Evolutionary conservation across 2,888 invertebrate species (phyloP), one percentile per base, ranked within the genome.

Genomic region (Deroplatys truncata): DNA sequence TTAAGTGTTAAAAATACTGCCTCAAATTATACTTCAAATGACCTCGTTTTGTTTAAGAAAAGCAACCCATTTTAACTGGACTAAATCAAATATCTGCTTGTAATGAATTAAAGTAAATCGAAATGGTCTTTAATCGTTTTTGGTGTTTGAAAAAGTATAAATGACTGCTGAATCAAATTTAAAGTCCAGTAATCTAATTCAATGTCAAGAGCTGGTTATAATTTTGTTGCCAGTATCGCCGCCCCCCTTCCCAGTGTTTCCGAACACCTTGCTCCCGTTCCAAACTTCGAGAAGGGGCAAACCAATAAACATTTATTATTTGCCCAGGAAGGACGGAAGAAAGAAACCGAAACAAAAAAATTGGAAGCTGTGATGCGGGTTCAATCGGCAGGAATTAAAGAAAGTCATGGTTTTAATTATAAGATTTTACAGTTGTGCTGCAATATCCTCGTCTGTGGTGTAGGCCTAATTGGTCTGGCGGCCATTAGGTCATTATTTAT

Each of bases 341-440:
- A 56, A 56, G 56, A 56, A 56, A 16, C 56, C 20, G 25, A 72
- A 72, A 16, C 16, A 72, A 72, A 72, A 49, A 72, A 72, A 16
- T 16, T 72, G 20, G 56, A 20, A 20, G 56, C 56, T 72, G 16
- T 20, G 56, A 72, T 72, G 56, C 56, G 56, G 56, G 56, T 72
- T 1, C 56, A 72, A 72, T 72, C 56, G 56, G 56, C 43, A 85
- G 89, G 72, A 89, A 89, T 89, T 89, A 85, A 89, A 82, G 84
- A 89, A 89, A 85, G 89, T 89, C 89, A 89, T 89, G 89, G 85
- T 85, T 89, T 89, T 89, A 89, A 89, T 89, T 89, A 89, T 89
- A 89, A 82, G 35, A 31, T 72, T 72, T 72, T 72, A 72, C 56
- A 72, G 56, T 72, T 72, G 56, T 72, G 56, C 7, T 72, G 56